Conservation (phyloP, 30 jellyfish, hydroid and myxozoan genomes). For the Aurelia aurita region DNA sequence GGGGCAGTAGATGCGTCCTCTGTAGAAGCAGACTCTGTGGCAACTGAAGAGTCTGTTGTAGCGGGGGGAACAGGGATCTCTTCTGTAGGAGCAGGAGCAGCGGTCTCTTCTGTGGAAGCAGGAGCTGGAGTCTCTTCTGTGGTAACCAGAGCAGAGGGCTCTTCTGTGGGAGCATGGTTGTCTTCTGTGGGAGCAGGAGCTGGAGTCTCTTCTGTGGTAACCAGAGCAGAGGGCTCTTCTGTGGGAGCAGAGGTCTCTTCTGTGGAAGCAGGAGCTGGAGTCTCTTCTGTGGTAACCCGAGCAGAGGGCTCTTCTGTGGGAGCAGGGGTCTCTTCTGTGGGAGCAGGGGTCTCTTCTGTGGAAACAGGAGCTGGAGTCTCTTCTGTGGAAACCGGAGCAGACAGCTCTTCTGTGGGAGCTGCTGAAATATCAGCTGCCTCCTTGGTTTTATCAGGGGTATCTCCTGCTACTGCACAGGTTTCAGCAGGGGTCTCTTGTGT, state of each 20-base stretch:
- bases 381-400: not conserved
- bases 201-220: not conserved
- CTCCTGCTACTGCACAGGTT: not conserved
- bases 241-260: not conserved
- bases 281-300: not conserved
- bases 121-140: not conserved
- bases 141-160: not conserved
- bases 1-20: not conserved
- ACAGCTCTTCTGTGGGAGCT: not conserved
- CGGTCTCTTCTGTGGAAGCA: not conserved
- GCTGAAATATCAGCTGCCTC: too few relatives aligned
- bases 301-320: not conserved
- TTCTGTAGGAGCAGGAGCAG: not conserved
- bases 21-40: not conserved
- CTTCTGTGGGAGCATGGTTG: not conserved
- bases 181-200: not conserved
- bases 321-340: constrained; percentile 20
- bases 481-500: constrained; percentile 1
- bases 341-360: constrained; percentile 2
- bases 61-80: not conserved
- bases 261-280: too few relatives aligned
- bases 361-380: not conserved
- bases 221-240: not conserved
- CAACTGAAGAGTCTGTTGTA: not conserved
- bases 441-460: constrained; percentile 5